A percentile compares a stretch with the other conserved stretches of the same genome.
Conservation (phyloP, 1,140 invertebrate species). For the Chymomyza costata region DNA sequence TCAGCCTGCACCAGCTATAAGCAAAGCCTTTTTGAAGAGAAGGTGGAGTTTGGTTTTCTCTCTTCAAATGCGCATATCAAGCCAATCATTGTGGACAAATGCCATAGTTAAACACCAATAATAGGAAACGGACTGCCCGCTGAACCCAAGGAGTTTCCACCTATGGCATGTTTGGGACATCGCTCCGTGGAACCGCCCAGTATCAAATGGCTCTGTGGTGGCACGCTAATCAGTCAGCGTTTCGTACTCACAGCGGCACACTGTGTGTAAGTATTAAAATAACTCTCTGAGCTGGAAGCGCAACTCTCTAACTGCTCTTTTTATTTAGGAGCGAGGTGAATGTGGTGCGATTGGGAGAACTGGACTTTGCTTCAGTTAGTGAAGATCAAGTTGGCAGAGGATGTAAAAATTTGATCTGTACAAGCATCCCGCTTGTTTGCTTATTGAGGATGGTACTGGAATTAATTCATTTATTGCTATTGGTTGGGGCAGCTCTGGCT, state of each 20-base stretch:
- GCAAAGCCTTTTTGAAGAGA: constrained; percentile 38
- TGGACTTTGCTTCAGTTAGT: constrained; percentile 11
- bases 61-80: constrained; percentile 16
- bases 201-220: constrained; percentile 53
- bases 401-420: constrained; percentile 23
- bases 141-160: constrained; percentile 66
- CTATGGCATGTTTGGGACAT: constrained; percentile 68
- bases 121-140: constrained; percentile 51
- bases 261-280: constrained; percentile 29
- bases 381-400: constrained; percentile 18
- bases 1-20: constrained; percentile 47
- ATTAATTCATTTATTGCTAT: constrained; percentile 16
- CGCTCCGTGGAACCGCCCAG: too few relatives aligned
- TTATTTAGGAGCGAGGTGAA: constrained; percentile 6
- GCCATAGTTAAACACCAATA: constrained; percentile 39
- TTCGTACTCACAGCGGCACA: constrained; percentile 59
- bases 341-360: constrained; percentile 25
- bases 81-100: constrained; percentile 36
- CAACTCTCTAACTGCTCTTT: background rate
- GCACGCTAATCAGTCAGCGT: constrained; percentile 46
- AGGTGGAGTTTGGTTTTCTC: constrained; percentile 33
- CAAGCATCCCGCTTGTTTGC: constrained; percentile 34
- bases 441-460: background rate
- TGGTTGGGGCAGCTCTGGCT: constrained; percentile 19
- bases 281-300: too few relatives aligned